Percentiles rank a stretch among this genome's conserved stretches.
Evolutionary conservation across 2,888 invertebrate species (phyloP).

Genomic region (Callyntrura guangdongensis): DNA sequence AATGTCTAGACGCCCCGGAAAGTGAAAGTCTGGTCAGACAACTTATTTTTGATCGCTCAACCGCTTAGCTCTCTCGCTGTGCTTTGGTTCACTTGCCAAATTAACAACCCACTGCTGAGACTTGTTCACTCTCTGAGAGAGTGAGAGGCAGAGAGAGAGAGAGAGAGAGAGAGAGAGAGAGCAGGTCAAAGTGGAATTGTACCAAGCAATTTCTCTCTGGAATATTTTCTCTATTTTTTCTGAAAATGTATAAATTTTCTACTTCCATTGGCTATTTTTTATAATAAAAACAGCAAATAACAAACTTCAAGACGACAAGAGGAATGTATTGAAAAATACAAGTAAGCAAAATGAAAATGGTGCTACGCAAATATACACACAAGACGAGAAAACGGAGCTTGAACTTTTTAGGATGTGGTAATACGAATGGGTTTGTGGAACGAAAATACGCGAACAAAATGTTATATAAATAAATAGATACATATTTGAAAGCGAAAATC

Average conservation of each 20-base stretch:
- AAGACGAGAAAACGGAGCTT: background rate
- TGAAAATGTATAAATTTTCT: background rate
- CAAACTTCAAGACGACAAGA: constrained; percentile 8
- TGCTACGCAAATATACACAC: background rate
- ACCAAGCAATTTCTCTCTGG: background rate
- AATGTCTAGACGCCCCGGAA: constrained; percentile 79
- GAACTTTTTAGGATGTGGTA: background rate
- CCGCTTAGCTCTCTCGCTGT: constrained; percentile 74
- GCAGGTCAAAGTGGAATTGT: constrained; percentile 24
- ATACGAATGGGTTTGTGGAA: background rate
- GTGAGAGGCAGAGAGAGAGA: constrained; percentile 24
- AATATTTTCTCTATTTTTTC: constrained; percentile 5
- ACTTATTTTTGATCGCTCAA: constrained; percentile 78
- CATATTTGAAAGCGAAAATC: background rate
- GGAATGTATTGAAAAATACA: constrained; percentile 14
- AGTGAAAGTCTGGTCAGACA: constrained; percentile 79
- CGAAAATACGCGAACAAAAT: background rate
- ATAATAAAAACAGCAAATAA: background rate
- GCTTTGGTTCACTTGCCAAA: constrained; percentile 79
- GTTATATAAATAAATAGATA: background rate
- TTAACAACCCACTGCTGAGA: constrained; percentile 76
- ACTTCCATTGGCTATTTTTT: background rate
- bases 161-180: constrained; percentile 28
- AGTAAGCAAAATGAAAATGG: background rate
- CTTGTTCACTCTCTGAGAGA: constrained; percentile 38